Conservation (phyloP, 1,140 invertebrate genomes). For the Idris sp. region DNA sequence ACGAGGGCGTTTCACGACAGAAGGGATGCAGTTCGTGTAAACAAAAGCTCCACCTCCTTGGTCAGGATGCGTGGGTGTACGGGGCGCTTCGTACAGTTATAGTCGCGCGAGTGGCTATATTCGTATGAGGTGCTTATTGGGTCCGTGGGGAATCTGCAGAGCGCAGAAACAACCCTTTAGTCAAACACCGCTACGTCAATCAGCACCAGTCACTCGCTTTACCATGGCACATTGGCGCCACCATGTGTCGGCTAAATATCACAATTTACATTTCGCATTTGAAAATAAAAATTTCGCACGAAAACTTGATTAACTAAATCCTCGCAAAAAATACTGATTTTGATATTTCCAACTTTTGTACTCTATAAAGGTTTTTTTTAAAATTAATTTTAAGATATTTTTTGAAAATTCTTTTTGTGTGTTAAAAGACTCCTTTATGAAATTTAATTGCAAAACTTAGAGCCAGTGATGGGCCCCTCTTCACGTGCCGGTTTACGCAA, state of each 20-base stretch:
- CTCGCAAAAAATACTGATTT: no score
- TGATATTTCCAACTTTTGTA: no score
- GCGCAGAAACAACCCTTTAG: conserved; percentile 77
- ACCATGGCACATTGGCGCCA: conserved; percentile 72
- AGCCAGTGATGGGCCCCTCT: conserved; percentile 15
- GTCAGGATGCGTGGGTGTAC: conserved; percentile 68
- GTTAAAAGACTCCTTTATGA: no score
- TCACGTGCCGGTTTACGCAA: conserved; percentile 46
- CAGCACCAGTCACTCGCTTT: conserved; percentile 76
- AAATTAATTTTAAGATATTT: no score
- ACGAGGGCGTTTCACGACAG: conserved; percentile 71
- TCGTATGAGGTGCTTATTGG: conserved; percentile 76
- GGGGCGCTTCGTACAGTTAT: conserved; percentile 30
- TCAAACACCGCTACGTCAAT: conserved; percentile 79
- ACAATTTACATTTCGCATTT: conserved; percentile 55
- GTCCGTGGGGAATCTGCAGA: conserved; percentile 73
- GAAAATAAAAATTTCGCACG: no score
- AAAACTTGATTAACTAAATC: no score
- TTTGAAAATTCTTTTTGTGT: no score
- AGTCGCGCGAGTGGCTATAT: conserved; percentile 51
- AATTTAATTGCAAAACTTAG: no score
- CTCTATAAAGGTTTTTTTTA: no score
- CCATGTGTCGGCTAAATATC: conserved; percentile 72
- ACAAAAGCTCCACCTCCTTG: conserved; percentile 72
- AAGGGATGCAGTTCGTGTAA: conserved; percentile 73